phyloP scores from a whole-genome alignment of 2,797 vertebrate genomes.

The Stomatorhinus walkeri region DNA sequence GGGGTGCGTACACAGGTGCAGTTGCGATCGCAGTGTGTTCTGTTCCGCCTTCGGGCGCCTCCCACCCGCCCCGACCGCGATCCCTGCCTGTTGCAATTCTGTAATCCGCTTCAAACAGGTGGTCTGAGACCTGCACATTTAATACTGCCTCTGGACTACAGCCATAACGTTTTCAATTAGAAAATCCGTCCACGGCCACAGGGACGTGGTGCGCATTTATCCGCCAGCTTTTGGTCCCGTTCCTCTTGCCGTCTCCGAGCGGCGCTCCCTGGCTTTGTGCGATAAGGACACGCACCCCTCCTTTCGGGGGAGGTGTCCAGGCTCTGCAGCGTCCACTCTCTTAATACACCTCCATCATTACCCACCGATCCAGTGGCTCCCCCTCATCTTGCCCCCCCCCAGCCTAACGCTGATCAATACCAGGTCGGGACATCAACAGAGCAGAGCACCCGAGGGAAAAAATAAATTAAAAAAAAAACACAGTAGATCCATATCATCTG shows the following conservation, averaged over 20 bases:
- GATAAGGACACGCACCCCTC: background rate
- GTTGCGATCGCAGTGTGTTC: background rate
- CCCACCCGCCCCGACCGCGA: background rate
- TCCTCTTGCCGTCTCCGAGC: background rate
- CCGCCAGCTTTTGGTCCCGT: background rate
- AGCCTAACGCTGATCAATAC: background rate
- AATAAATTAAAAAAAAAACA: background rate
- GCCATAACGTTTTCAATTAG: background rate
- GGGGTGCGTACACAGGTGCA: background rate
- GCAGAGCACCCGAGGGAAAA: background rate
- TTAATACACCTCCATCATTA: background rate
- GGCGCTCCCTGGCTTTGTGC: background rate
- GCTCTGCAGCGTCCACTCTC: background rate
- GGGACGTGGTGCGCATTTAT: background rate
- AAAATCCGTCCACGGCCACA: background rate
- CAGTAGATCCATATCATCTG: background rate
- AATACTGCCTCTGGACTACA: background rate
- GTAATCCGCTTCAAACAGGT: conserved; percentile 12
- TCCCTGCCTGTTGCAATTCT: background rate
- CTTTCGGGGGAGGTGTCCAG: background rate
- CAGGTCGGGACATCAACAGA: background rate
- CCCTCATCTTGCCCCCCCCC: background rate
- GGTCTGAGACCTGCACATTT: background rate
- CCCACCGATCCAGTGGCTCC: background rate
- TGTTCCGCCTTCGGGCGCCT: background rate